Base-by-base conservation (phyloP, 2,797 vertebrate species). In the Enteromius unitaeniatus region DNA sequence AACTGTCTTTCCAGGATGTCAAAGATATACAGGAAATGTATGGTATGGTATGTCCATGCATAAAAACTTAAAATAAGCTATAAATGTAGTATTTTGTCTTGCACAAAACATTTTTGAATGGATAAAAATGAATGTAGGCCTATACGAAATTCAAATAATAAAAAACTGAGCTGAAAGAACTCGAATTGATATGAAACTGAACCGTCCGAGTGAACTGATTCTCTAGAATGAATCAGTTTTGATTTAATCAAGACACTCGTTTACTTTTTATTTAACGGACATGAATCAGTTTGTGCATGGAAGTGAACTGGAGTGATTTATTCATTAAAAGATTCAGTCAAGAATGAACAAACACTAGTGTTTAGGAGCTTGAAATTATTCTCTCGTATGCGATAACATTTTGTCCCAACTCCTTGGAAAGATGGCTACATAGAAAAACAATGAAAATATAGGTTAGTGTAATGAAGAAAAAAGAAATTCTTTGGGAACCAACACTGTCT, bases 11-110 rank as follows among this genome's bases (percentile, higher is more conserved):
- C 67, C 94, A 93, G 0, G 97, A 98, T 6, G 94, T 97, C 1
- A 91, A 95, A 92, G 95, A 96, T 1, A 94, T 97, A 75, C 96
- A 97, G 88, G 90, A 82, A 65, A 92, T 97, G 28, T 97, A 97
- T 5, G 96, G 97, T 97, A 88, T 88, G 82, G 51, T 58, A 40
- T 75, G 31, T 86, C 31, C 11, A 0, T 62, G 13, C 23, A 62
- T 62, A 62, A 2, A 10, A 62, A 26, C 23, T n/a, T 55, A 53
- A 8, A 21, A 21, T 49, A 15, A 15, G 13, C 4, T 53, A 21
- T 21, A 53, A 53, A n/a, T 55, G 2, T 55, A 3, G n/a, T 10
- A 3, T 21, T 21, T 21, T 21, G 19, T 8, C 7, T 55, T 55
- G 19, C 7, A 55, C 51, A 21, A n/a, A 55, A 55, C 51, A 2